Evolutionary conservation across 2,113 vertebrate genomes (phyloP).

Genomic region (Ibidorhyncha struthersii): DNA sequence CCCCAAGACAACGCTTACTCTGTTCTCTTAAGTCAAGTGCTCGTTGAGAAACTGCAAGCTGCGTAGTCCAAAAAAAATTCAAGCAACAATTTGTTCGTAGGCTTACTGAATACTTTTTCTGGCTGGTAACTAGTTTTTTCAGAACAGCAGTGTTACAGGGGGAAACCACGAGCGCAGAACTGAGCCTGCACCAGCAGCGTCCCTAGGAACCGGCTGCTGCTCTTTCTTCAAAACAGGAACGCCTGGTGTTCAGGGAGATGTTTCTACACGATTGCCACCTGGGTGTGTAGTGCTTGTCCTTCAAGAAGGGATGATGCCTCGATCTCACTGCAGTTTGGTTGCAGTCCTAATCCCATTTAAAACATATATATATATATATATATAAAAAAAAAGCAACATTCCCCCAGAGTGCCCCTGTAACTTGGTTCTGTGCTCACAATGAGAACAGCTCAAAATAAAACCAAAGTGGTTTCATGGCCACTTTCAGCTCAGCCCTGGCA

Average conservation of each 20-base stretch:
- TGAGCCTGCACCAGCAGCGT: background rate
- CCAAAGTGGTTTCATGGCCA: too few relatives aligned
- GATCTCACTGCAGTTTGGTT: too few relatives aligned
- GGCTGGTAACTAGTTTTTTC: background rate
- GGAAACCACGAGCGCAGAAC: background rate
- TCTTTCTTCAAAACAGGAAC: background rate
- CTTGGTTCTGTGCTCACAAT: too few relatives aligned
- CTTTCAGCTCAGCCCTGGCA: too few relatives aligned
- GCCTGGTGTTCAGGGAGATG: background rate
- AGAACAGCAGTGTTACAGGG: background rate
- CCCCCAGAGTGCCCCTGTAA: too few relatives aligned
- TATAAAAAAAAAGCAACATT: too few relatives aligned
- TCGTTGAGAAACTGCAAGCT: background rate
- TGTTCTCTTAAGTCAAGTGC: background rate
- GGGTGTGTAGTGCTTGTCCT: background rate
- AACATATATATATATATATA: too few relatives aligned
- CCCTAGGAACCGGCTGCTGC: background rate
- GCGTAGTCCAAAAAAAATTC: background rate
- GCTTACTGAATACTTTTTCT: background rate
- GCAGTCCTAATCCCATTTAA: too few relatives aligned
- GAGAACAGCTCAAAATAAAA: too few relatives aligned
- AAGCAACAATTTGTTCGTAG: background rate
- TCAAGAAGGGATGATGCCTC: too few relatives aligned
- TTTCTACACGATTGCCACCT: background rate
- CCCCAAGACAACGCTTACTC: background rate